These are phyloP conservation scores for Lateolabrax maculatus DNA, from an alignment of 2,797 vertebrate species.

Conservation along the genomic window DNA sequence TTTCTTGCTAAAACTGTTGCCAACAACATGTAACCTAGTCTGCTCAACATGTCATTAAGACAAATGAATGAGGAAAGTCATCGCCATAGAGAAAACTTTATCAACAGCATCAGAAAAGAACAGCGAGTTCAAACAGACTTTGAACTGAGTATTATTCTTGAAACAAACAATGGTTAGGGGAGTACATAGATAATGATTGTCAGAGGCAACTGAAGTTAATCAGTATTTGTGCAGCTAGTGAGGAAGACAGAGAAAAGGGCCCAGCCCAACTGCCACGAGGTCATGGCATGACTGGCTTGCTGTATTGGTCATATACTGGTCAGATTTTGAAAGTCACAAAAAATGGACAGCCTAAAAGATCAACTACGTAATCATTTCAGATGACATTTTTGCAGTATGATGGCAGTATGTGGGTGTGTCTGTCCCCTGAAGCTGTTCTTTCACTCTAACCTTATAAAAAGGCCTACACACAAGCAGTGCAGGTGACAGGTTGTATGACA, in stretches of 20 bases:
- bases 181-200: not conserved
- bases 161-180: not conserved
- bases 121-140: not conserved
- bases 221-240: not conserved
- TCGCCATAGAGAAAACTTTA: not conserved
- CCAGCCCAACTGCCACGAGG: not conserved
- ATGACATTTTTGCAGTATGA: constrained; percentile 11
- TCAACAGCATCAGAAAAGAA: not conserved
- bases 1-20: not conserved
- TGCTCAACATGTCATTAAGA: not conserved
- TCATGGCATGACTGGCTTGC: not conserved
- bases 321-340: not conserved
- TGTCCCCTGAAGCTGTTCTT: constrained; percentile 9
- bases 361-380: constrained; percentile 3
- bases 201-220: not conserved
- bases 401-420: constrained; percentile 48
- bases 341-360: not conserved
- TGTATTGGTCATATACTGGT: not conserved
- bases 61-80: not conserved
- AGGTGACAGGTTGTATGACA: constrained; percentile 23
- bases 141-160: not conserved
- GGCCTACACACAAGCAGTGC: not conserved
- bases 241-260: not conserved
- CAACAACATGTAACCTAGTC: not conserved
- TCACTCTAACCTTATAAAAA: constrained; percentile 12